Base-by-base conservation (phyloP, 2,888 invertebrate species). In the Doris montereyensis region DNA sequence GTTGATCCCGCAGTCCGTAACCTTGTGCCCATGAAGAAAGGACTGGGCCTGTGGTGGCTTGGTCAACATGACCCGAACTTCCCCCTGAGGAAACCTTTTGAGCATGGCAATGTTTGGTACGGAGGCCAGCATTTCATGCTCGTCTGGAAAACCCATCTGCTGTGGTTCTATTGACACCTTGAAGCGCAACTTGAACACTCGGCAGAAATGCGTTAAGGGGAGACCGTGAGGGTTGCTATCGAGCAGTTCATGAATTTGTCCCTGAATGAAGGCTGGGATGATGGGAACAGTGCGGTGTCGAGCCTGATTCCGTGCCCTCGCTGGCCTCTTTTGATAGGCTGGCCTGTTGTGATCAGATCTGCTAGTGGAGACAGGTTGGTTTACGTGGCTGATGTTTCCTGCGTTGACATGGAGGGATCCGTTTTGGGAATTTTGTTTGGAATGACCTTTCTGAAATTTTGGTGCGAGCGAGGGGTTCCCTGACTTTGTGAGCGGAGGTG, bases 91-190 rank as follows among this genome's bases (percentile, higher is more conserved):
- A 32, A 81, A 75, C 28, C 84, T 80, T 76, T 85, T 80, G 0
- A 87, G 30, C 21, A 72, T 75, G 5, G 86, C 82, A 73, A 86
- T 77, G 79, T 86, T 84, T 58, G 78, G 80, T 28, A 87, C 30
- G 10, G 83, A 82, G 30, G 80, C 65, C 13, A 88, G 76, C 35
- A 88, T 76, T 10, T 84, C 83, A 21, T 83, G 71, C 67, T 85
- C 68, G n/a, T 83, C 80, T 28, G 80, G 52, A 83, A 86, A 88
- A 0, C 87, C 86, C 68, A 84, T 81, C 26, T 84, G 85, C 57
- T 86, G n/a, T 8, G 24, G 28, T 30, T 77, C 41, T 1, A 80
- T 21, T 1, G 58, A 58, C 10, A 74, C 68, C 1, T 74, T 74
- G 60, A 32, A 74, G 2, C 73, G 57, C 24, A 35, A 67, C 28